Evolutionary conservation across 2,113 vertebrate genomes (phyloP).

Genomic region (Scortum barcoo): DNA sequence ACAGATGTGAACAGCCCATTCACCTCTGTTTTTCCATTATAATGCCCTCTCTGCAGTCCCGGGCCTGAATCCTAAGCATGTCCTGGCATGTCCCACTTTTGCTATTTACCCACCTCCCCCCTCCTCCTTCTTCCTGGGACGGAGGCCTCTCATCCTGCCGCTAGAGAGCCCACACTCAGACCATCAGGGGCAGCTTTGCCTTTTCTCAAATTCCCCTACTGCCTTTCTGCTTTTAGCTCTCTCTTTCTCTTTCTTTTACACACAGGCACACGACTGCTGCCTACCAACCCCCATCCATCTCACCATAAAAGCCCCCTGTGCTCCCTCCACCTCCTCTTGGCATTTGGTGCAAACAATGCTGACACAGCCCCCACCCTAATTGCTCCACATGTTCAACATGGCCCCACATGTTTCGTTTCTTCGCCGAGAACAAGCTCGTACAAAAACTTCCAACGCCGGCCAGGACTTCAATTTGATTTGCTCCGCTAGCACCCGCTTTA

Average conservation of each 20-base stretch:
- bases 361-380: conserved; percentile 78
- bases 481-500: not conserved
- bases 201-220: conserved; percentile 70
- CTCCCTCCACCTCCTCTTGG: conserved; percentile 70
- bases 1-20: conserved; percentile 63
- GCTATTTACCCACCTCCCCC: conserved; percentile 68
- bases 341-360: conserved; percentile 83
- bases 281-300: conserved; percentile 72
- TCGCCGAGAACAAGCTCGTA: conserved; percentile 54
- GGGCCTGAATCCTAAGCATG: conserved; percentile 71
- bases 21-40: conserved; percentile 60
- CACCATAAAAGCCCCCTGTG: conserved; percentile 68
- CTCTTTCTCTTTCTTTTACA: conserved; percentile 46
- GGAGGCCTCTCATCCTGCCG: conserved; percentile 64
- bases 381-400: conserved; percentile 77
- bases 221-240: conserved; percentile 57
- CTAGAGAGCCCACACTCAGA: conserved; percentile 67
- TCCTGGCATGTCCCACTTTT: conserved; percentile 78
- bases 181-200: conserved; percentile 59
- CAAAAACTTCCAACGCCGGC: conserved; percentile 41
- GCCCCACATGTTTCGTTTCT: conserved; percentile 71
- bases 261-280: conserved; percentile 59
- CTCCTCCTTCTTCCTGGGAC: conserved; percentile 44
- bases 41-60: conserved; percentile 51
- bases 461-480: conserved; percentile 34